Evolutionary conservation across 30 jellyfish, hydroid and myxozoan genomes (phyloP).

Genomic region (Sanderia malayensis): DNA sequence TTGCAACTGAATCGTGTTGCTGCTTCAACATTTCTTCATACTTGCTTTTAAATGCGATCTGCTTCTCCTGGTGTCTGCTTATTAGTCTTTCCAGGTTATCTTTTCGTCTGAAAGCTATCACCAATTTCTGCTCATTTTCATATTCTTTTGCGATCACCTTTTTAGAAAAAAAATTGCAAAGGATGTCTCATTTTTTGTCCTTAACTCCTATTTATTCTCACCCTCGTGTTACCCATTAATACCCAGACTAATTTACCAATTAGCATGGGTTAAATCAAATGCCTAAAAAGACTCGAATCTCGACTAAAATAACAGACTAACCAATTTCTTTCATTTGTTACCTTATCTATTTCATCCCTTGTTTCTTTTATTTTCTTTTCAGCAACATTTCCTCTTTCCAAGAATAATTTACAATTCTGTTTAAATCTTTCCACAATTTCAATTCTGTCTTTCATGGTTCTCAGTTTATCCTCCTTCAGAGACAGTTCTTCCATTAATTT

Average conservation of each 20-base stretch:
- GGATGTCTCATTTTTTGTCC: too few species aligned
- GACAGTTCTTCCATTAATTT: constrained; percentile 3
- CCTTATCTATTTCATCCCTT: constrained; percentile 43
- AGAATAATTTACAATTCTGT: constrained; percentile 31
- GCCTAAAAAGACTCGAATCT: too few species aligned
- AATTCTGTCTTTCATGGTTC: constrained; percentile 24
- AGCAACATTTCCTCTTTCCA: constrained; percentile 54
- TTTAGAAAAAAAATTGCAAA: too few species aligned
- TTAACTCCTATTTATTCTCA: too few species aligned
- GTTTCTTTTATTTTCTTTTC: constrained; percentile 46
- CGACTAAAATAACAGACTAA: too few species aligned
- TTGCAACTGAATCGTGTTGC: constrained; percentile 45
- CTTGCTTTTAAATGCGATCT: constrained; percentile 20
- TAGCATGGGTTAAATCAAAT: too few species aligned
- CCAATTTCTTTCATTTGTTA: too few species aligned
- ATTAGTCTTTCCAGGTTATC: constrained; percentile 54
- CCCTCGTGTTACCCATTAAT: too few species aligned
- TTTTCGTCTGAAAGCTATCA: constrained; percentile 57
- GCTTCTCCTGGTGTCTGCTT: constrained; percentile 43
- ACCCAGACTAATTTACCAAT: too few species aligned
- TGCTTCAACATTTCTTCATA: constrained; percentile 33
- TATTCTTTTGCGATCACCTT: constrained; percentile 46
- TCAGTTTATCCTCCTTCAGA: constrained; percentile 36
- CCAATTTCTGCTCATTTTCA: constrained; percentile 56
- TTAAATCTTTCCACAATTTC: constrained; percentile 38